Conservation (phyloP, 2,888 invertebrate species). For the Ichneumoninae sp. region DNA sequence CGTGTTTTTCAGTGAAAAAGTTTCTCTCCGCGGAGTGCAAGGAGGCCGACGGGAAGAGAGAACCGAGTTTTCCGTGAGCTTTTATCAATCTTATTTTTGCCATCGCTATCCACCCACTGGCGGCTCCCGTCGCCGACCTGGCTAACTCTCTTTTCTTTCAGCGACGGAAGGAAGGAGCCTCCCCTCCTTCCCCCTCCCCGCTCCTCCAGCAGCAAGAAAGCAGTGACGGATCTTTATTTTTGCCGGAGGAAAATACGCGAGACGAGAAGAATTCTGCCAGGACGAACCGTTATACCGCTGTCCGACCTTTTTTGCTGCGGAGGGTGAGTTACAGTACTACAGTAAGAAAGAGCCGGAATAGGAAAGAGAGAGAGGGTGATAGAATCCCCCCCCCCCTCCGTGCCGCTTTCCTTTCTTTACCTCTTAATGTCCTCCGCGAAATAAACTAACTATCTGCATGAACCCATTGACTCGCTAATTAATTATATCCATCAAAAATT, state of each 20-base stretch:
- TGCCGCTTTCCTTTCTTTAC: background rate
- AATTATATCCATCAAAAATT: slow-evolving; percentile 12
- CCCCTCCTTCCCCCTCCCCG: background rate
- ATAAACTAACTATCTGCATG: slow-evolving; percentile 53
- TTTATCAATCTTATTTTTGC: slow-evolving; percentile 73
- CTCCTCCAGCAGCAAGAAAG: slow-evolving; percentile 52
- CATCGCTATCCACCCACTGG: slow-evolving; percentile 57
- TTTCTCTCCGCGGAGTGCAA: slow-evolving; percentile 43
- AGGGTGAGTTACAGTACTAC: slow-evolving; percentile 63
- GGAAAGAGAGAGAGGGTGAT: slow-evolving; percentile 46
- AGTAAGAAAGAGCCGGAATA: slow-evolving; percentile 58
- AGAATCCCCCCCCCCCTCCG: too few species aligned
- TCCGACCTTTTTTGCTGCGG: slow-evolving; percentile 75
- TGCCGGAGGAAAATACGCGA: slow-evolving; percentile 75
- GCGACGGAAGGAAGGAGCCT: slow-evolving; percentile 69
- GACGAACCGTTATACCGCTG: slow-evolving; percentile 75
- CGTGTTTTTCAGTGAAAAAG: slow-evolving; percentile 64
- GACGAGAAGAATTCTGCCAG: slow-evolving; percentile 76
- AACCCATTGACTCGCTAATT: slow-evolving; percentile 30
- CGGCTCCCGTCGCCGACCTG: slow-evolving; percentile 26
- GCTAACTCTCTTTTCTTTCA: slow-evolving; percentile 36
- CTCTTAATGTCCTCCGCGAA: slow-evolving; percentile 54
- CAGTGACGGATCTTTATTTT: slow-evolving; percentile 75
- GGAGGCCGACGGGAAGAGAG: slow-evolving; percentile 4
- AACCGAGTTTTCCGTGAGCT: slow-evolving; percentile 65